phyloP scores from a whole-genome alignment of 2,797 vertebrate species.

The Rhinogobio ventralis region DNA sequence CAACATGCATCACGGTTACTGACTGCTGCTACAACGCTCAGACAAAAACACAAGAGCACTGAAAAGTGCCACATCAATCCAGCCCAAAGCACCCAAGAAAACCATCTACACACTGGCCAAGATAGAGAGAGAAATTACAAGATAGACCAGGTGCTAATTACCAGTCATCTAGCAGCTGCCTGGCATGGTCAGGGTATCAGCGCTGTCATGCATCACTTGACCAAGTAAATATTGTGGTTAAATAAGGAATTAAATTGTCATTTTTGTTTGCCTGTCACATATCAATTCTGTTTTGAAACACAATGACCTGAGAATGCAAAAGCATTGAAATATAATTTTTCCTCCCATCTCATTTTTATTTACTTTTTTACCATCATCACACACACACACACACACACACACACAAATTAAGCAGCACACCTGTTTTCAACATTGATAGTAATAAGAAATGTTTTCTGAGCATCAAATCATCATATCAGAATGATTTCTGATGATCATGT shows the following conservation, averaged over 20 bases:
- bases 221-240: neutral
- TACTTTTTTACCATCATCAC: neutral
- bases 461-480: neutral
- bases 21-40: slow-evolving; percentile 70
- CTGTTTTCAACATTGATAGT: neutral
- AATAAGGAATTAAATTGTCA: neutral
- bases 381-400: no score
- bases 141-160: slow-evolving; percentile 3
- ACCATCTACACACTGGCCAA: slow-evolving; percentile 17
- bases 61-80: slow-evolving; percentile 60
- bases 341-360: neutral
- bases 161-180: neutral
- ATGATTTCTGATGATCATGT: neutral
- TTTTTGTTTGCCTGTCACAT: neutral
- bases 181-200: neutral
- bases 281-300: neutral
- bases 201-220: neutral
- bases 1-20: slow-evolving; percentile 72
- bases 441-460: neutral
- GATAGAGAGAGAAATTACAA: slow-evolving; percentile 4
- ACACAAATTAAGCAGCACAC: neutral
- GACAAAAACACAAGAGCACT: slow-evolving; percentile 66
- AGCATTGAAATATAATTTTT: neutral
- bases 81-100: slow-evolving; percentile 13
- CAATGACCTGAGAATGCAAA: neutral